A percentile compares a stretch with the other conserved stretches of the same genome.
phyloP scores from a whole-genome alignment of 2,113 vertebrate species.

The Vulpes vulpes region DNA sequence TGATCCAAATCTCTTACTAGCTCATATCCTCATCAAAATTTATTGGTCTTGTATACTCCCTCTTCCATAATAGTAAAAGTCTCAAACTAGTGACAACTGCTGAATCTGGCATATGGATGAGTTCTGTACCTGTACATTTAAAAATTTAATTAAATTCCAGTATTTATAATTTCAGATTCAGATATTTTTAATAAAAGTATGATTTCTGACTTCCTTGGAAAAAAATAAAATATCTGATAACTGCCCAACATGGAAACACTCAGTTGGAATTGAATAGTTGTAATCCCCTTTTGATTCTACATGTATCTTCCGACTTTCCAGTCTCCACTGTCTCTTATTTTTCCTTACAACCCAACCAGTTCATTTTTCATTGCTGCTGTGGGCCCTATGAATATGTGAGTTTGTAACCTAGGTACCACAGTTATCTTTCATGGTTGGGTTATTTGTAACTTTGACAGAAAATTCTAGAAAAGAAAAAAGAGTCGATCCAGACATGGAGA shows the following conservation, averaged over 20 bases:
- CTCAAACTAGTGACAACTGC: not conserved
- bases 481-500: not conserved
- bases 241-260: not conserved
- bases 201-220: not conserved
- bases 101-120: not conserved
- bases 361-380: not conserved
- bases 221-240: not conserved
- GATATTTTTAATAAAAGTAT: slow-evolving; percentile 23
- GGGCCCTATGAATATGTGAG: not conserved
- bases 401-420: not conserved
- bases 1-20: not conserved
- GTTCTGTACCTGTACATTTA: not conserved
- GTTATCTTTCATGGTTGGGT: not conserved
- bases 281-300: not conserved
- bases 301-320: not conserved
- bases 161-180: not conserved
- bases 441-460: not conserved
- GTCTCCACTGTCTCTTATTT: not conserved
- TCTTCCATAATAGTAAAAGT: not conserved
- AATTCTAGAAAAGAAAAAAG: not conserved
- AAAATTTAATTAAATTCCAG: not conserved
- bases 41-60: not conserved
- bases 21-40: not conserved
- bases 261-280: not conserved
- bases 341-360: not conserved